A percentile compares a stretch with the other conserved stretches of the same genome.
These are phyloP conservation scores for Spodoptera litura DNA, from an alignment of 1,140 invertebrate species.

Conservation along the genomic window DNA sequence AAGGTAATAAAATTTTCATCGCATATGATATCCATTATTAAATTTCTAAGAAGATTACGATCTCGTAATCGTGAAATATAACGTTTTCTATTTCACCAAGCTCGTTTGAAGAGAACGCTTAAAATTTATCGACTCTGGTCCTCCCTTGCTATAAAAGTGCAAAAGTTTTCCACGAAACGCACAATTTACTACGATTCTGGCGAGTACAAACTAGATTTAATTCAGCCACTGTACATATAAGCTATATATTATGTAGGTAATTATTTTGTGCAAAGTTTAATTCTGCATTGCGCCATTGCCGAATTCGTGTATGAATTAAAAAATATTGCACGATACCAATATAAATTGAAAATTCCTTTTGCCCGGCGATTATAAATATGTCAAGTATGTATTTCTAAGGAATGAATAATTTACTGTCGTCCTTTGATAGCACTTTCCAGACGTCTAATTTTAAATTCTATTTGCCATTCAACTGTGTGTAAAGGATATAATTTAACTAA, in stretches of 20 bases:
- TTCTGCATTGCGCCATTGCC: slow-evolving; percentile 71
- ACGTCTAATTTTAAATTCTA: slow-evolving; percentile 76
- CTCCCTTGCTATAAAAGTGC: slow-evolving; percentile 70
- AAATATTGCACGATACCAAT: slow-evolving; percentile 62
- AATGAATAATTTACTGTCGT: slow-evolving; percentile 67
- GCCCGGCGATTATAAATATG: slow-evolving; percentile 54
- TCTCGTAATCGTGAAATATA: slow-evolving; percentile 77
- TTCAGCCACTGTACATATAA: slow-evolving; percentile 58
- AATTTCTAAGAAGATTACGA: slow-evolving; percentile 79
- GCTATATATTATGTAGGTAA: slow-evolving; percentile 62
- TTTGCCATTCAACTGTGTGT: slow-evolving; percentile 71
- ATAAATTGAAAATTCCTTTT: slow-evolving; percentile 57
- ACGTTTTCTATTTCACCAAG: slow-evolving; percentile 70
- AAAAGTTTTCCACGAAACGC: slow-evolving; percentile 69
- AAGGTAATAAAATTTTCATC: slow-evolving; percentile 39
- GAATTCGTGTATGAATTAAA: slow-evolving; percentile 62
- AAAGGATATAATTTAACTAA: slow-evolving; percentile 82
- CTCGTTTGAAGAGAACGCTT: slow-evolving; percentile 68
- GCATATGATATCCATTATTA: slow-evolving; percentile 61
- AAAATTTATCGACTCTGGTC: slow-evolving; percentile 73
- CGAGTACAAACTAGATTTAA: slow-evolving; percentile 61
- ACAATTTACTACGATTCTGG: slow-evolving; percentile 67
- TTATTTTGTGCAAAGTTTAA: slow-evolving; percentile 71
- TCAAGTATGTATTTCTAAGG: slow-evolving; percentile 54
- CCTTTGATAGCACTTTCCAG: slow-evolving; percentile 67